phyloP scores from a whole-genome alignment of 2,113 vertebrate species.

The Microcebus lehilahytsara region DNA sequence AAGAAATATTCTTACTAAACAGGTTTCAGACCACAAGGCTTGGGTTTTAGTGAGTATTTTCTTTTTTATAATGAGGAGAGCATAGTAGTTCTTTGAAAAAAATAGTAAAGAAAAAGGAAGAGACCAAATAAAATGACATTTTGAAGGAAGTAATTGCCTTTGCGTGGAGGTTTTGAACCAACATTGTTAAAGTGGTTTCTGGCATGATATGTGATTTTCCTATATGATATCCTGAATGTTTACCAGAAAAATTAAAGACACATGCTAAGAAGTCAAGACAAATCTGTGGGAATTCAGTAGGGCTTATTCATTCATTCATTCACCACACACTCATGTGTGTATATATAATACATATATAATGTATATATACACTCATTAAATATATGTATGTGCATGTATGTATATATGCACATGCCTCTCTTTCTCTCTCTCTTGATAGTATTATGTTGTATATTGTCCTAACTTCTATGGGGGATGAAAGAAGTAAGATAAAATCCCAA shows the following conservation, averaged over 20 bases:
- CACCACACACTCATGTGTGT: not conserved
- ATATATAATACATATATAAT: not conserved
- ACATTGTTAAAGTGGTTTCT: constrained; percentile 43
- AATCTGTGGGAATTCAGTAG: constrained; percentile 1
- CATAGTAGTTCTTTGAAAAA: not conserved
- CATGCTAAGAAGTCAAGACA: constrained; percentile 45
- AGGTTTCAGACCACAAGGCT: constrained; percentile 70
- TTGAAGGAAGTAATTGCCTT: constrained; percentile 39
- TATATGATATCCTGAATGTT: constrained; percentile 23
- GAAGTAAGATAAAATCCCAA: not conserved
- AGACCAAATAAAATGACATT: constrained; percentile 17
- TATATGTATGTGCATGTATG: not conserved
- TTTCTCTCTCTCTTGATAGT: not conserved
- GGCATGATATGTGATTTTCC: constrained; percentile 34
- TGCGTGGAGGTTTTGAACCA: constrained; percentile 3
- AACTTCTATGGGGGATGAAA: not conserved
- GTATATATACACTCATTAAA: not conserved
- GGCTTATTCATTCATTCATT: not conserved
- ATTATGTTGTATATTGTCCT: not conserved
- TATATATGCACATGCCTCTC: not conserved
- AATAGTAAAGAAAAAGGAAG: constrained; percentile 31
- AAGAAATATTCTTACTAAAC: constrained; percentile 61
- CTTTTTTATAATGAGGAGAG: not conserved
- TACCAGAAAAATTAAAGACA: constrained; percentile 58
- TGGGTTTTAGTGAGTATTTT: not conserved